Evolutionary conservation across 2,797 vertebrate genomes (phyloP), one percentile per base, ranked within the genome.

Genomic region (Echeneis naucrates): DNA sequence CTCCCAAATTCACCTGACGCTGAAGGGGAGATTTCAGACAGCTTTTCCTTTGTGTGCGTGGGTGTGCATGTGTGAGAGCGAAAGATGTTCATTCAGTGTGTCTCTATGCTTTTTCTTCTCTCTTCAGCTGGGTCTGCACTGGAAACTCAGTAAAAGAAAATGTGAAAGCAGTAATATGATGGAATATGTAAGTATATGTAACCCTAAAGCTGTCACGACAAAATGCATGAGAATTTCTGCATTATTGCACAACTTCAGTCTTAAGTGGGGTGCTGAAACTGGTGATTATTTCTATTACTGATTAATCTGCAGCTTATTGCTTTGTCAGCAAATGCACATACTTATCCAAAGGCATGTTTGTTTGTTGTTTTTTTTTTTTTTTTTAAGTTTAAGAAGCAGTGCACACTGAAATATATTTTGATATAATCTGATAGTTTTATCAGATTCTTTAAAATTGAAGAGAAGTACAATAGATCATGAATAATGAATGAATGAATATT

Each of bases 91-190:
- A 68, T 50, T 89, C 78, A 85, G 79, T 75, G 55, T 68, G 54
- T 85, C 45, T 78, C 48, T 84, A 57, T 86, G 67, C 80, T 76
- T 64, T 72, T 64, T 72, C 78, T 90, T 83, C 83, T 78, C 82
- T 92, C 84, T 51, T 89, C 89, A 99, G 98, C 96, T 99, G 89
- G 98, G 97, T 78, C 96, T 99, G 93, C 97, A 99, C 94, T 99
- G 98, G 98, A 99, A 99, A 87, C 94, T 99, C 92, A 99, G 97
- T 83, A 97, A 96, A 95, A 96, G 97, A 95, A 99, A 99, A 98
- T 99, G 98, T 76, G 98, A 99, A 95, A 96, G 96, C 94, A 99
- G 95, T 93, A 99, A 99, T 91, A 99, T 99, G 98, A 98, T 99
- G 97, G 98, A 99, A 94, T 99, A 98, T 91, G 97, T 98, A 93